Percentiles rank a stretch among this genome's conserved stretches.
These are phyloP conservation scores for Adrianichthys oophorus DNA, from an alignment of 2,797 vertebrate species.

Conservation along the genomic window DNA sequence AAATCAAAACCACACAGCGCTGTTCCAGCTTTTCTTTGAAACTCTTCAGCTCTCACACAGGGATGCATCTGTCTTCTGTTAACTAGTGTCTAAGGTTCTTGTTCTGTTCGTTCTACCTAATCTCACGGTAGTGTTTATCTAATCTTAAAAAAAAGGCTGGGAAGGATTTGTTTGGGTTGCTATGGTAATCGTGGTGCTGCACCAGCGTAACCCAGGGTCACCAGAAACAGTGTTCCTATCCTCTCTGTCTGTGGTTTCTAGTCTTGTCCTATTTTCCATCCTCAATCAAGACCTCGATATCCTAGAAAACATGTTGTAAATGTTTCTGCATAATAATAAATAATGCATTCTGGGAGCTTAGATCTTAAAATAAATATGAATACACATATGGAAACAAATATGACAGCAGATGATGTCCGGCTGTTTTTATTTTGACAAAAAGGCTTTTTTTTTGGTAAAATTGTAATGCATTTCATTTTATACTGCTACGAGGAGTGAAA, in stretches of 20 bases:
- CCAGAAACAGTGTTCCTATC: conserved; percentile 35
- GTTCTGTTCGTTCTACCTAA: background rate
- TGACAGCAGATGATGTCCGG: too few relatives aligned
- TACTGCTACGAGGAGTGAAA: background rate
- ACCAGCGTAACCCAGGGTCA: conserved; percentile 40
- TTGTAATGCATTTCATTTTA: background rate
- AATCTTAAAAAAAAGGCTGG: background rate
- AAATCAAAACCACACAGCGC: conserved; percentile 23
- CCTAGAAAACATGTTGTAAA: too few relatives aligned
- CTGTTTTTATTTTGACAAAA: too few relatives aligned
- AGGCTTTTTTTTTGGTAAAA: background rate
- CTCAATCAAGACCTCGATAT: too few relatives aligned
- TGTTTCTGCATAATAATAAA: too few relatives aligned
- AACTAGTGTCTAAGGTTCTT: background rate
- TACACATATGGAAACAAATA: too few relatives aligned
- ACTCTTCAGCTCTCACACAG: background rate
- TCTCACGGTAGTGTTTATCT: conserved; percentile 2
- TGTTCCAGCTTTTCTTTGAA: background rate
- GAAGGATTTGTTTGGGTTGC: conserved; percentile 43
- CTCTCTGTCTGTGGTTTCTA: conserved; percentile 3
- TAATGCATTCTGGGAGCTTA: too few relatives aligned
- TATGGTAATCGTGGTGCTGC: conserved; percentile 22
- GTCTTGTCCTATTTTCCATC: background rate
- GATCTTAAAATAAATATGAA: too few relatives aligned
- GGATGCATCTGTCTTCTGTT: conserved; percentile 10